Evolutionary conservation across 2,888 invertebrate species (phyloP).

Genomic region (Ormia ochracea): DNA sequence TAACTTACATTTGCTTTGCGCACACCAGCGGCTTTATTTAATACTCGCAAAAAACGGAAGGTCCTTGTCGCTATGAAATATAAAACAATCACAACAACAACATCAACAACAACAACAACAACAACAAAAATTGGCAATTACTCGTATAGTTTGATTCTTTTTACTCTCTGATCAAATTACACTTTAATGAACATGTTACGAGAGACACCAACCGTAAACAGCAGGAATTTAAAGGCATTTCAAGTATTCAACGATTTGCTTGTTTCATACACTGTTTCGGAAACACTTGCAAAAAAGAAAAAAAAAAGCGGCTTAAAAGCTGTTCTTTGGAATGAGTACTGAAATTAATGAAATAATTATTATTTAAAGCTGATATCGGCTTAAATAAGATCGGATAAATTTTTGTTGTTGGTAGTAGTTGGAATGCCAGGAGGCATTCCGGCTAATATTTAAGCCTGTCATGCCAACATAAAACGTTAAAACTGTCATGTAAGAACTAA

Average conservation of each 20-base stretch:
- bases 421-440: too few species aligned
- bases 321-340: slow-evolving; percentile 5
- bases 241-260: slow-evolving; percentile 7
- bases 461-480: too few species aligned
- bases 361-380: neutral
- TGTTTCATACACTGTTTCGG: neutral
- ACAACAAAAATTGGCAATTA: neutral
- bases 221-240: neutral
- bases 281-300: neutral
- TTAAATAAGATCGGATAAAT: neutral
- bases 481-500: too few species aligned
- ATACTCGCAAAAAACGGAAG: neutral
- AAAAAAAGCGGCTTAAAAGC: neutral
- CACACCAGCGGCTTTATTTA: neutral
- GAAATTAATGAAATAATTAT: slow-evolving; percentile 2
- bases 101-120: neutral
- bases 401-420: too few species aligned
- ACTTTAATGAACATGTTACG: slow-evolving; percentile 51
- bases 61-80: slow-evolving; percentile 7
- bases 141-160: neutral
- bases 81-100: neutral
- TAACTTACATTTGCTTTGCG: neutral
- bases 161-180: slow-evolving; percentile 43
- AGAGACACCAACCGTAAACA: slow-evolving; percentile 16
- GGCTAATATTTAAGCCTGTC: too few species aligned